Base-by-base conservation (phyloP, 2,797 vertebrate species). In the Sternarchorhynchus goeldii region DNA sequence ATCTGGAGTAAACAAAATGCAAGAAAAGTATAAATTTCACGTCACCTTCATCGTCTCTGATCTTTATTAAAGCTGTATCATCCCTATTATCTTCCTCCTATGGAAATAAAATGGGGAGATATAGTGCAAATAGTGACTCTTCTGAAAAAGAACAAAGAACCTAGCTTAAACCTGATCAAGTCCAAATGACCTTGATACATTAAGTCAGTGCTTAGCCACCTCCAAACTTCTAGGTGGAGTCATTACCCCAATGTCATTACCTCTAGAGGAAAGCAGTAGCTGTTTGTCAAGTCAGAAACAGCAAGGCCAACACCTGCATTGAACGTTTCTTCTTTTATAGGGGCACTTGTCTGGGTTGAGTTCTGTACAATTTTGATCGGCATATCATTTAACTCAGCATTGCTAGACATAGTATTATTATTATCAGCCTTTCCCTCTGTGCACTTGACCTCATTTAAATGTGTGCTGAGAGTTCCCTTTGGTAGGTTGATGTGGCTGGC, bases 31-130 rank as follows among this genome's bases (percentile, higher is more conserved):
- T 50, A 50, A 14, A 50, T 50, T 50, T 16, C 21, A 21, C 34
- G 32, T 75, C 17, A 73, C 71, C 69, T 41, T 78, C n/a, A 18
- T 29, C 21, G 31, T 78, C 69, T 73, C 55, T 45, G 39, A 72
- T 65, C 32, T 56, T 56, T 14, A 45, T 57, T n/a, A 32, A 32
- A n/a, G 69, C 20, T 31, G n/a, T 57, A 6, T 18, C 60, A 18
- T 20, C 10, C 21, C 31, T 21, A 2, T 50, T 59, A 20, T 78
- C 59, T 6, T 72, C 68, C 50, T 50, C 12, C 20, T 57, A 31
- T 50, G 12, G 45, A 12, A 12, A 50, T 50, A 36, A 32, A 41
- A 20, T 34, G 53, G 21, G 7, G 45, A 53, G 14, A 73, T 10
- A 73, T 12, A 59, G 16, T 50, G 12, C 45, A 50, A 50, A 12